Evolutionary conservation across 2,888 invertebrate species (phyloP).

Genomic region (Nemurella pictetii): DNA sequence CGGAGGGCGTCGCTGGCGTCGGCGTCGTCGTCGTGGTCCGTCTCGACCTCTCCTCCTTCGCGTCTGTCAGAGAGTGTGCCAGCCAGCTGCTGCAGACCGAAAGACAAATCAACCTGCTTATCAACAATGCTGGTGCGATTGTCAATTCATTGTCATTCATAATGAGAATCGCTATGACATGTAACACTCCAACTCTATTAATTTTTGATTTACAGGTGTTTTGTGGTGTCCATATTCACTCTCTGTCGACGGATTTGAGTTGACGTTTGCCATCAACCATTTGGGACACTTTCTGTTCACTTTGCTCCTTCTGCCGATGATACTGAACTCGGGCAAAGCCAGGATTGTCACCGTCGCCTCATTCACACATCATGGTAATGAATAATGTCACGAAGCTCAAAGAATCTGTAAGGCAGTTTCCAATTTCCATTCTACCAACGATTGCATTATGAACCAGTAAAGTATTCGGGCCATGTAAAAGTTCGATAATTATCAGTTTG

Average conservation of each 20-base stretch:
- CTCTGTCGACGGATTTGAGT: constrained; percentile 60
- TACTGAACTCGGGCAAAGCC: constrained; percentile 61
- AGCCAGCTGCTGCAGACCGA: constrained; percentile 44
- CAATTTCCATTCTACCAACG: not conserved
- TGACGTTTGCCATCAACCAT: constrained; percentile 62
- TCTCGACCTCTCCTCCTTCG: constrained; percentile 59
- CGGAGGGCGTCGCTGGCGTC: constrained; percentile 43
- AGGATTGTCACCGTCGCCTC: constrained; percentile 67
- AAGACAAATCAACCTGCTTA: constrained; percentile 42
- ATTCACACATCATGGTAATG: constrained; percentile 51
- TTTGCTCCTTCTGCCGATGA: constrained; percentile 60
- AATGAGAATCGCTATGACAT: not conserved
- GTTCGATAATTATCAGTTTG: not conserved
- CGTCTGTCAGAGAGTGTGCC: constrained; percentile 61
- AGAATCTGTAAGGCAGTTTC: not conserved
- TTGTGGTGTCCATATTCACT: constrained; percentile 54
- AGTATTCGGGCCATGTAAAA: no score
- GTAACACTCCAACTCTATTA: not conserved
- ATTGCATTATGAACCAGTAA: no score
- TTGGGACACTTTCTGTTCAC: constrained; percentile 66
- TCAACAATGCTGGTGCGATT: constrained; percentile 41
- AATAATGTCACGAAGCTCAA: not conserved
- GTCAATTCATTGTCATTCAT: constrained; percentile 33
- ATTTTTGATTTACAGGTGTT: constrained; percentile 48
- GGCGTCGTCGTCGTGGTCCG: constrained; percentile 25